phyloP scores from a whole-genome alignment of 1,140 invertebrate species.

The Saccostrea glomerata region DNA sequence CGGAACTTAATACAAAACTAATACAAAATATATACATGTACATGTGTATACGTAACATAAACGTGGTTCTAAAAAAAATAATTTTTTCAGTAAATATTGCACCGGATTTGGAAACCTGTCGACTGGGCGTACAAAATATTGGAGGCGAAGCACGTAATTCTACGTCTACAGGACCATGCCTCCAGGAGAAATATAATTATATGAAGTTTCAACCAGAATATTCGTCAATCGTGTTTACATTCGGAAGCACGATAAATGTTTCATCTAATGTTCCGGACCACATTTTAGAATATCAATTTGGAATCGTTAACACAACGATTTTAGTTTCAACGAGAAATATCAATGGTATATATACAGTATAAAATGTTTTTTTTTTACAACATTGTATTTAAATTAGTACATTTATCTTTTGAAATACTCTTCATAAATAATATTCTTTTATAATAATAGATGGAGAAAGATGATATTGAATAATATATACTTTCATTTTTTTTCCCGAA shows the following conservation, averaged over 20 bases:
- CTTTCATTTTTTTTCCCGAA: not conserved
- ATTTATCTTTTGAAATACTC: not conserved
- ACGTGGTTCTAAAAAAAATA: no score
- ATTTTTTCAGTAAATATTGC: not conserved
- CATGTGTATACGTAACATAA: no score
- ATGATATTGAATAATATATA: not conserved
- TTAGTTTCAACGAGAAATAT: not conserved
- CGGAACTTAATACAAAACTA: no score
- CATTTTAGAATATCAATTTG: not conserved
- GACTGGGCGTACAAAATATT: slow-evolving; percentile 11
- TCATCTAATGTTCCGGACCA: not conserved
- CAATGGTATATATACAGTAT: not conserved
- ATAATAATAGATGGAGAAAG: not conserved
- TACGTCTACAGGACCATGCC: not conserved
- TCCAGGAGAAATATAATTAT: not conserved
- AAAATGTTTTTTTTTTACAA: not conserved
- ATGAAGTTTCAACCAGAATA: not conserved
- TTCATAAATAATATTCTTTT: not conserved
- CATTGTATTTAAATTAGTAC: not conserved
- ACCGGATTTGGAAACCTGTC: not conserved
- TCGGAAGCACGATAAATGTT: not conserved
- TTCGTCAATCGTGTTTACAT: not conserved
- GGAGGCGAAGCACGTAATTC: slow-evolving; percentile 12
- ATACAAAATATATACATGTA: no score
- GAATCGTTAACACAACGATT: not conserved